A percentile compares a stretch with the other conserved stretches of the same genome.
These are phyloP conservation scores for Salticus scenicus DNA, from an alignment of 2,888 invertebrate genomes.

Conservation along the genomic window DNA sequence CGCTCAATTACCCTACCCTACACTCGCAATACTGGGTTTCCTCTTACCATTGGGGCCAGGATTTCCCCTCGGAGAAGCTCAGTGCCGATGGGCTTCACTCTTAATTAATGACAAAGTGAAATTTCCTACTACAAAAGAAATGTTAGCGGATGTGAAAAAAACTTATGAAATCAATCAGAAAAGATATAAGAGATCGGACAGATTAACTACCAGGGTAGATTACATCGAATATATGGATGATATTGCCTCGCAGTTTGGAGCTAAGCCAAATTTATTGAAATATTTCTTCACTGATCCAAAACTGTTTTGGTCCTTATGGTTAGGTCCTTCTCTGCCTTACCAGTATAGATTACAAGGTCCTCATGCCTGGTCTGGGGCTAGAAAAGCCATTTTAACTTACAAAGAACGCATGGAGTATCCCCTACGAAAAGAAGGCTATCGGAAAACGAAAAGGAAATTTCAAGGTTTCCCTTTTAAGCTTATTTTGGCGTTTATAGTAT, in stretches of 20 bases:
- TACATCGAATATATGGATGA: slow-evolving; percentile 76
- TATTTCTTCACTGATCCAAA: slow-evolving; percentile 73
- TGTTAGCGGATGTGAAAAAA: slow-evolving; percentile 49
- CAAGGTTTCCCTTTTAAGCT: slow-evolving; percentile 46
- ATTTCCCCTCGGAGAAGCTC: slow-evolving; percentile 77
- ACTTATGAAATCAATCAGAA: slow-evolving; percentile 41
- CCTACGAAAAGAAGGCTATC: slow-evolving; percentile 39
- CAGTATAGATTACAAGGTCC: slow-evolving; percentile 76
- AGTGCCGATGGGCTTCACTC: slow-evolving; percentile 76
- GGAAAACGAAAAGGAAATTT: slow-evolving; percentile 55
- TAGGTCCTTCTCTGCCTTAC: slow-evolving; percentile 75
- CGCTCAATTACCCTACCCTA: slow-evolving; percentile 74
- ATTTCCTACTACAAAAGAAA: slow-evolving; percentile 46
- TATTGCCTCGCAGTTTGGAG: slow-evolving; percentile 76
- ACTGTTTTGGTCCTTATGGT: slow-evolving; percentile 73
- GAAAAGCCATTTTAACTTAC: slow-evolving; percentile 76
- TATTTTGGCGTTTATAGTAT: slow-evolving; percentile 51
- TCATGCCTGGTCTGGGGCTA: slow-evolving; percentile 76
- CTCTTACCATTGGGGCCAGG: slow-evolving; percentile 77
- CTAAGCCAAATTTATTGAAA: slow-evolving; percentile 75
- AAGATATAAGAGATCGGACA: slow-evolving; percentile 46
- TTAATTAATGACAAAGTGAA: slow-evolving; percentile 74
- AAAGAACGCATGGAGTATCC: slow-evolving; percentile 70
- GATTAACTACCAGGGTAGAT: slow-evolving; percentile 71
- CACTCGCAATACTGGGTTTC: slow-evolving; percentile 77